Evolutionary conservation across 2,113 vertebrate species (phyloP), one percentile per base, ranked within the genome.

Genomic region (Phylloscopus whistleri): DNA sequence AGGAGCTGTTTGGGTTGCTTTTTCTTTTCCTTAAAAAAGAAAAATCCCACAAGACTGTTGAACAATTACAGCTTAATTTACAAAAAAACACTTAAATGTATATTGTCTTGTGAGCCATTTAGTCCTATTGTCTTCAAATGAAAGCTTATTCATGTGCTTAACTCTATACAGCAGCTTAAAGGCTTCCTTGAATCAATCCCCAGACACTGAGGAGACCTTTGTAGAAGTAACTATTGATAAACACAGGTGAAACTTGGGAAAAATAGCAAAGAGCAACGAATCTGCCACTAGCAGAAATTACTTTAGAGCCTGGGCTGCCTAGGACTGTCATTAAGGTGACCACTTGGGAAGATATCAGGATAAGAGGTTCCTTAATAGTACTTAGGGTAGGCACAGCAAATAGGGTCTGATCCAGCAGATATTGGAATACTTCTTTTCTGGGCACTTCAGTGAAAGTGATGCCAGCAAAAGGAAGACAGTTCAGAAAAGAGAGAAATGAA

Each of bases 31-130:
- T 41, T 35, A 12, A 80, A 68, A 69, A 73, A 66, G 17, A 92
- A 78, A 92, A 90, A 77, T 73, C 84, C 84, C 90, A 62, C 55
- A 62, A 58, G 93, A 11, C 46, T 63, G 44, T 75, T 79, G 67
- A 92, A 93, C 83, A 92, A 83, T 95, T 90, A 89, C 68, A 51
- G 28, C 77, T 89, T 96, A 89, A 95, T 94, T 96, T 95, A 74
- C 51, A 53, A 87, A 92, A 84, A 84, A 51, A 0, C 76, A 62
- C 68, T 89, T 95, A 91, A 90, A 85, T 74, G 84, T 67, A 77
- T 88, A 77, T 85, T 89, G 89, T 84, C 93, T 90, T 88, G 55
- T 87, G 91, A 93, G 94, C 68, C 60, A 84, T 89, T 96, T 93
- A 93, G 89, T 78, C 56, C 56, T 87, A 56, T 92, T 94, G 93